Evolutionary conservation across 92 coral and sea anemone genomes (phyloP).

Genomic region (Palythoa heliodiscus): DNA sequence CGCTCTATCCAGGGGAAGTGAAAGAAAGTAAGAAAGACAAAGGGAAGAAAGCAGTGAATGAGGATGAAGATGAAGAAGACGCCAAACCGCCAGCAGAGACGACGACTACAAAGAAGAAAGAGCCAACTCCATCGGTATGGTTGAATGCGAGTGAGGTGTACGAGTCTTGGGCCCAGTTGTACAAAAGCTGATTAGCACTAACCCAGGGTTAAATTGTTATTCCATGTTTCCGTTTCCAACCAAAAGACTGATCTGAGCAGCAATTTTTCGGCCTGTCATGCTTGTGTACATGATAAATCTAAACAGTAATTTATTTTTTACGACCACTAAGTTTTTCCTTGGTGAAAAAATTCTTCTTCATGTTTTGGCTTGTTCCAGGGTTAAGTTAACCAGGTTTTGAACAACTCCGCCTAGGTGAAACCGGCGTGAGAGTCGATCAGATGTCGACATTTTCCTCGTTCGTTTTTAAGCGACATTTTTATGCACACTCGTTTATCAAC

Average conservation of each 20-base stretch:
- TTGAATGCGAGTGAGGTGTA: background rate
- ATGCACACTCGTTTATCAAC: background rate
- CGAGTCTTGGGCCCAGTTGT: background rate
- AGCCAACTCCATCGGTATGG: constrained; percentile 54
- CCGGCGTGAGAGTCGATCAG: background rate
- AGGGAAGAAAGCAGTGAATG: background rate
- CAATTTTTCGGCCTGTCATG: too few relatives aligned
- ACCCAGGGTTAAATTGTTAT: too few relatives aligned
- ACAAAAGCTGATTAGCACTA: background rate
- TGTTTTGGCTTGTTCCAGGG: too few relatives aligned
- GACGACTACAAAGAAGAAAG: constrained; percentile 51
- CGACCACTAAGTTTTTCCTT: too few relatives aligned
- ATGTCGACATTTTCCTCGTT: background rate
- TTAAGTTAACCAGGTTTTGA: too few relatives aligned
- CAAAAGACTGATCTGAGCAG: too few relatives aligned
- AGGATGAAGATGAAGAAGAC: constrained; percentile 32
- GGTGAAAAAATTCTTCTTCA: too few relatives aligned
- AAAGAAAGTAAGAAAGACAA: constrained; percentile 18
- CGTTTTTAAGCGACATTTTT: background rate
- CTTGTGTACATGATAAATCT: too few relatives aligned
- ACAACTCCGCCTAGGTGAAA: background rate
- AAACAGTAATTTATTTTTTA: too few relatives aligned
- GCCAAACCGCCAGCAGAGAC: constrained; percentile 19
- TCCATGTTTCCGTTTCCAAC: background rate
- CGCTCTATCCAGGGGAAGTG: constrained; percentile 40